Evolutionary conservation across 2,888 invertebrate genomes (phyloP).

Genomic region (Venustoraphidia nigricollis): DNA sequence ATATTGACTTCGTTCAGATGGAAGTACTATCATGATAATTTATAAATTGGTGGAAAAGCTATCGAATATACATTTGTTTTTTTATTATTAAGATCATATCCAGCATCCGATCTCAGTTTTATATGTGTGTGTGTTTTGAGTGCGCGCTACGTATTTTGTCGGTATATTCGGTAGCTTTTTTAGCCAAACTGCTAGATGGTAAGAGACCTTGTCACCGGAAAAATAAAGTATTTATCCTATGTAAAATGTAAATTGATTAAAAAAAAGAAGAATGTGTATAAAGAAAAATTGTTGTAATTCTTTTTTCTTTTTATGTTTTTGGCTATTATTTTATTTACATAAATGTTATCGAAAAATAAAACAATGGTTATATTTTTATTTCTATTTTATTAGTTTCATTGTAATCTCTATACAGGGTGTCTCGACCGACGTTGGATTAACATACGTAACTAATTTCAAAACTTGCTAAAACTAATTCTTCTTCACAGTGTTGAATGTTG

Average conservation of each 20-base stretch:
- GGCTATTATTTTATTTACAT: background rate
- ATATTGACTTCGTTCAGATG: constrained; percentile 40
- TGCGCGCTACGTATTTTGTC: too few relatives aligned
- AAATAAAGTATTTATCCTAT: constrained; percentile 18
- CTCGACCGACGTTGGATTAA: too few relatives aligned
- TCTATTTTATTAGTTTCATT: too few relatives aligned
- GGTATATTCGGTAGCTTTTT: too few relatives aligned
- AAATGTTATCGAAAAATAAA: background rate
- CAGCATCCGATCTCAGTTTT: too few relatives aligned
- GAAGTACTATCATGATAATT: constrained; percentile 35
- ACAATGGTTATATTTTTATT: too few relatives aligned
- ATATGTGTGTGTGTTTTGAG: too few relatives aligned
- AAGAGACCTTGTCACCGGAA: constrained; percentile 30
- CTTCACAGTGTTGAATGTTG: too few relatives aligned
- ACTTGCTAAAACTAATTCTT: too few relatives aligned
- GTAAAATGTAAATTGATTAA: constrained; percentile 12
- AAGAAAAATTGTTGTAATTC: constrained; percentile 9
- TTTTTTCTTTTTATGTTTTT: constrained; percentile 6
- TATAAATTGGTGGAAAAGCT: constrained; percentile 2
- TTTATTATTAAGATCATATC: too few relatives aligned
- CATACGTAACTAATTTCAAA: too few relatives aligned
- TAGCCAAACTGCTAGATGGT: constrained; percentile 16
- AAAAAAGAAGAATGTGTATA: constrained; percentile 14
- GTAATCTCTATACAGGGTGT: too few relatives aligned
- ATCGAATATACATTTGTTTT: background rate